These are phyloP conservation scores for Hypanus sabinus DNA, from an alignment of 2,113 vertebrate species.

Conservation along the genomic window DNA sequence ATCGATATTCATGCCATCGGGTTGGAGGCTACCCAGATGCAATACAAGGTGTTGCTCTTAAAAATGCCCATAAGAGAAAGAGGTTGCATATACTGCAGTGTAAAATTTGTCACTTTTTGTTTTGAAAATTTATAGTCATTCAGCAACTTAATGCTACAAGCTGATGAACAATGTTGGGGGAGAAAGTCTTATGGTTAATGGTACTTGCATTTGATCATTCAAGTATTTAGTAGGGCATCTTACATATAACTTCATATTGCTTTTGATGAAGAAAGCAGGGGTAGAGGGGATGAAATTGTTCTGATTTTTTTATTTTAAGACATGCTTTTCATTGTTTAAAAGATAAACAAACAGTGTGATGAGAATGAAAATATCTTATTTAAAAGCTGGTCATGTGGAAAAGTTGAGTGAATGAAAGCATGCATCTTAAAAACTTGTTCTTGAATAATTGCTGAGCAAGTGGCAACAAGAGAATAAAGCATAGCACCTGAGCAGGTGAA, in stretches of 20 bases:
- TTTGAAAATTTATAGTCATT: not conserved
- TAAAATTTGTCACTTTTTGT: not conserved
- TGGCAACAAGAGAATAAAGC: not conserved
- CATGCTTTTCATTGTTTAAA: not conserved
- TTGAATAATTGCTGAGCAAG: not conserved
- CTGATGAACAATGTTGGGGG: not conserved
- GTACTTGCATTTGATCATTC: not conserved
- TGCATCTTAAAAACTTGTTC: too few species aligned
- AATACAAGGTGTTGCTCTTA: too few species aligned
- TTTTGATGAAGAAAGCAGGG: not conserved
- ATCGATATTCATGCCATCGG: too few species aligned
- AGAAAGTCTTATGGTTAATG: not conserved
- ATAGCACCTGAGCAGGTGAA: slow-evolving; percentile 31
- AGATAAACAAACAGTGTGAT: too few species aligned
- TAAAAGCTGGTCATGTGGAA: too few species aligned
- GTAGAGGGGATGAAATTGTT: not conserved
- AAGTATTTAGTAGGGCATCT: not conserved
- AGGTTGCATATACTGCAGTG: not conserved
- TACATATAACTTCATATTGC: not conserved
- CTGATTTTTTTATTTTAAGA: not conserved
- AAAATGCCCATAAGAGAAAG: not conserved
- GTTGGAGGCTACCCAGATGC: too few species aligned
- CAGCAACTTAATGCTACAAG: not conserved
- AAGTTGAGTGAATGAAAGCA: not conserved
- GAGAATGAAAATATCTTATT: too few species aligned